Conservation (phyloP, 2,113 vertebrate species). For the Erinaceus europaeus region DNA sequence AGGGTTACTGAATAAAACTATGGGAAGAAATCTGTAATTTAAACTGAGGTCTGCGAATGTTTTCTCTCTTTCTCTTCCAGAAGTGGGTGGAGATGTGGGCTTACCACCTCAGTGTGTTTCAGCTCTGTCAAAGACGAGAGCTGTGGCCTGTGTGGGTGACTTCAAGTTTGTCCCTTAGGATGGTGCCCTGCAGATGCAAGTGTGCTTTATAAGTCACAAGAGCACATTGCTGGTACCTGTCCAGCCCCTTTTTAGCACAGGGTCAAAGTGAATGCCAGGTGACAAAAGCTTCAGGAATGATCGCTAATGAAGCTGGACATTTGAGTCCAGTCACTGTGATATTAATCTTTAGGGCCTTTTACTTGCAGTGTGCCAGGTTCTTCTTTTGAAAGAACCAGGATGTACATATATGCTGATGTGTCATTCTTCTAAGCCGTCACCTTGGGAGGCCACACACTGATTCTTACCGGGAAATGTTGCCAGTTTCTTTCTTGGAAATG, state of each 20-base stretch:
- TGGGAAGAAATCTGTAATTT: not conserved
- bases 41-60: not conserved
- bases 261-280: not conserved
- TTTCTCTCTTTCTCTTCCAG: not conserved
- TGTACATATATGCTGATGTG: not conserved
- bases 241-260: not conserved
- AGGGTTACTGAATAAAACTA: not conserved
- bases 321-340: not conserved
- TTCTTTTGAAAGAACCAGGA: conserved; percentile 2
- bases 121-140: not conserved
- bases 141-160: no score
- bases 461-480: not conserved
- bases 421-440: not conserved
- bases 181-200: not conserved
- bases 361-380: not conserved
- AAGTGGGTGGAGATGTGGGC: not conserved
- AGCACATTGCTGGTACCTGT: accelerated
- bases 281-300: not conserved
- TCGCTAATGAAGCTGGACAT: not conserved
- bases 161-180: not conserved
- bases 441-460: not conserved
- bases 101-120: not conserved
- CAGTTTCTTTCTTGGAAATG: not conserved
- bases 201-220: not conserved
- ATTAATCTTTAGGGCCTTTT: not conserved